phyloP scores from a whole-genome alignment of 2,888 invertebrate species.

The Caenorhabditis virilis region DNA sequence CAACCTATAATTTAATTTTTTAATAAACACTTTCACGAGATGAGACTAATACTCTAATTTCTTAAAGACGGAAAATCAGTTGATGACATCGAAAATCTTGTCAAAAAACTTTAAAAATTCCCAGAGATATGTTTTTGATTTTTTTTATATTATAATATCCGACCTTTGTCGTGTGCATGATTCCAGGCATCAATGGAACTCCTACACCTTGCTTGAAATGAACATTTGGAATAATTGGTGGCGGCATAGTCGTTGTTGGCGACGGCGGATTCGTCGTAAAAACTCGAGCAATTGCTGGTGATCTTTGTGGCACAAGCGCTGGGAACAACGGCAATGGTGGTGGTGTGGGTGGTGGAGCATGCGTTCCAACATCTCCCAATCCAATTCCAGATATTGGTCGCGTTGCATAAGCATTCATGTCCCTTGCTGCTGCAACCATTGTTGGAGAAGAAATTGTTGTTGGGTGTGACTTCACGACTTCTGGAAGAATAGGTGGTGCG shows the following conservation, averaged over 20 bases:
- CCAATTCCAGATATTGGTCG: conserved; percentile 30
- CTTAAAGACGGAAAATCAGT: too few species aligned
- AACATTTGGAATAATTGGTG: neutral
- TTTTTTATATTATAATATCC: too few species aligned
- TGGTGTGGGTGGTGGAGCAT: conserved; percentile 16
- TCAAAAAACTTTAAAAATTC: too few species aligned
- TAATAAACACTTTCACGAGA: too few species aligned
- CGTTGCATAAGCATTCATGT: conserved; percentile 19
- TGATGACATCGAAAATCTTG: too few species aligned
- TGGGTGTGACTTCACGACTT: neutral
- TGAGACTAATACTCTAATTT: too few species aligned
- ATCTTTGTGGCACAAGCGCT: conserved; percentile 15
- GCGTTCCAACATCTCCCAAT: conserved; percentile 4
- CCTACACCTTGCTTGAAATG: conserved; percentile 38
- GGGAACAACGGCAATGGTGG: conserved; percentile 14
- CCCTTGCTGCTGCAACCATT: conserved; percentile 3
- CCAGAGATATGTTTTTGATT: too few species aligned
- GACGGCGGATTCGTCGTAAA: neutral
- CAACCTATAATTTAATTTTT: conserved; percentile 11
- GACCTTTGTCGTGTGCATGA: conserved; percentile 10
- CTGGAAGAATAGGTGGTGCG: conserved; percentile 15
- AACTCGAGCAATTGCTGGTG: neutral
- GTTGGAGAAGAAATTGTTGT: neutral
- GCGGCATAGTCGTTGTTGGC: neutral
- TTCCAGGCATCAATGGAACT: conserved; percentile 32